A percentile compares a stretch with the other conserved stretches of the same genome.
Evolutionary conservation across 2,113 vertebrate species (phyloP).

Genomic region (Erythrocercus mccallii): DNA sequence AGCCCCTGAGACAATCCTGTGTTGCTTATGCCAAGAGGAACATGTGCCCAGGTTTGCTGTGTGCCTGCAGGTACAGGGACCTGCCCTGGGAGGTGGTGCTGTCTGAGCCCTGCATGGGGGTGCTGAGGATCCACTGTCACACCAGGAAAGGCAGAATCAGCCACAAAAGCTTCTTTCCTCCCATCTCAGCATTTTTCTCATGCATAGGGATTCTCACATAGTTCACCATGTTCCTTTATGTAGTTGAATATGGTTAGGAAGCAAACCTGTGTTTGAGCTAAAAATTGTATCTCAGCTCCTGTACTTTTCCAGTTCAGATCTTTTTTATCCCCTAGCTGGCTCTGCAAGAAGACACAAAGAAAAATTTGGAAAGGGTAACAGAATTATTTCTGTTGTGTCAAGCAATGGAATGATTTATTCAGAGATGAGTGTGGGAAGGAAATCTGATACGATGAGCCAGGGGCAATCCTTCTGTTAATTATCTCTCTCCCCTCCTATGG

Average conservation of each 20-base stretch:
- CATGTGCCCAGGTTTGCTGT: accelerated
- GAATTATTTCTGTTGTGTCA: not conserved
- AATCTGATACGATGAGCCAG: not conserved
- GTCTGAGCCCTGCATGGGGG: accelerated
- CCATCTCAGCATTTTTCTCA: not conserved
- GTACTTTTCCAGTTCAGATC: not conserved
- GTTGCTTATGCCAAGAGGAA: accelerated
- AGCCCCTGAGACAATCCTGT: accelerated
- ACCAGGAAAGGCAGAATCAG: not conserved
- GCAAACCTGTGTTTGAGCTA: accelerated
- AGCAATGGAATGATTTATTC: not conserved
- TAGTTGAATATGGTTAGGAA: accelerated
- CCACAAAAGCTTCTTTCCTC: not conserved
- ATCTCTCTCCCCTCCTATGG: not conserved
- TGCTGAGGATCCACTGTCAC: not conserved
- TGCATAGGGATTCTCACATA: not conserved
- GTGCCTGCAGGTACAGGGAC: not conserved
- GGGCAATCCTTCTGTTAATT: not conserved
- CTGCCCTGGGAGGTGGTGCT: not conserved
- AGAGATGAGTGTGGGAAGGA: not conserved
- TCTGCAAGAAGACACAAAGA: not conserved
- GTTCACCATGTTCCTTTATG: not conserved
- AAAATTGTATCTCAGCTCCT: not conserved
- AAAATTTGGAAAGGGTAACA: not conserved
- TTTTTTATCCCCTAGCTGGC: not conserved